Conservation (phyloP, 2,797 vertebrate genomes). For the Paguma larvata region DNA sequence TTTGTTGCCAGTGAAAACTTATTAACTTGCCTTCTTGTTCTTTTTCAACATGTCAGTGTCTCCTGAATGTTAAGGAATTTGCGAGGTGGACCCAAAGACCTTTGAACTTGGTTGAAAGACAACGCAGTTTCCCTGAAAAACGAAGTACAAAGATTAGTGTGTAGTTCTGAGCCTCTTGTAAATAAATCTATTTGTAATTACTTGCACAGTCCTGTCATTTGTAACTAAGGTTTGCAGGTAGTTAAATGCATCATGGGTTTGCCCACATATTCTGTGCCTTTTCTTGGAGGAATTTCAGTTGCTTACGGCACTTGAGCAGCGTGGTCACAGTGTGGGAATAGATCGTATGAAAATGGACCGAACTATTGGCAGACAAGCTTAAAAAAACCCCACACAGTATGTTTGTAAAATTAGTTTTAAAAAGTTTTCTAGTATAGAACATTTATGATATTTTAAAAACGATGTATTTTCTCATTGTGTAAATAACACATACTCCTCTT, state of each 20-base stretch:
- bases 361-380: background rate
- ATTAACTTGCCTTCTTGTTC: background rate
- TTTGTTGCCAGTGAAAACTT: background rate
- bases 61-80: conserved; percentile 37
- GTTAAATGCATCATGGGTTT: conserved; percentile 40
- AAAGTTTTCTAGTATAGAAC: background rate
- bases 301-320: background rate
- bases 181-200: conserved; percentile 59
- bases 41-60: background rate
- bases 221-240: conserved; percentile 43
- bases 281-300: conserved; percentile 47
- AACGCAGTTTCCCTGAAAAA: conserved; percentile 55
- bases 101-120: conserved; percentile 61
- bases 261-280: conserved; percentile 3
- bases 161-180: conserved; percentile 44
- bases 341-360: background rate
- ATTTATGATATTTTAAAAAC: conserved; percentile 30
- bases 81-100: background rate
- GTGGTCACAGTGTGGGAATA: background rate
- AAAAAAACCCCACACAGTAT: background rate
- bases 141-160: conserved; percentile 63
- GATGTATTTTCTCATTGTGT: conserved; percentile 9
- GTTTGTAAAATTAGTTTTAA: conserved; percentile 14
- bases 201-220: conserved; percentile 26
- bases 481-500: conserved; percentile 24